These are phyloP conservation scores for Astyanax mexicanus DNA, from an alignment of 2,797 vertebrate species.

Conservation along the genomic window DNA sequence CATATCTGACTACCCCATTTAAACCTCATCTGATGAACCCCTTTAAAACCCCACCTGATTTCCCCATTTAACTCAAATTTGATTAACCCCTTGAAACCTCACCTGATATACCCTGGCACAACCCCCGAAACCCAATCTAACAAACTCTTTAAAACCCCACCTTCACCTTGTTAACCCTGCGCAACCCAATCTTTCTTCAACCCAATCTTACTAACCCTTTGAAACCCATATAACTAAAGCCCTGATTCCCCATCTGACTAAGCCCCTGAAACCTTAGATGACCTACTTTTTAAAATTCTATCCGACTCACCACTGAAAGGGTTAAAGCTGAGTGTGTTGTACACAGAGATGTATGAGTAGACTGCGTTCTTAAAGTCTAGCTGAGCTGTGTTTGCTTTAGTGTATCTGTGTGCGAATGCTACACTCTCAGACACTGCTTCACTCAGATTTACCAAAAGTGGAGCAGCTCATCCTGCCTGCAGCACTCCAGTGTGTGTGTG, in stretches of 20 bases:
- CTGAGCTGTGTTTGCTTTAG: too few species aligned
- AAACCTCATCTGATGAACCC: too few species aligned
- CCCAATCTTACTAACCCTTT: neutral
- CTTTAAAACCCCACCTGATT: too few species aligned
- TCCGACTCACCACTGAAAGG: too few species aligned
- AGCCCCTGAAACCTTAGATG: neutral
- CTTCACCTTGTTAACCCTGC: neutral
- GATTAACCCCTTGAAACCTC: too few species aligned
- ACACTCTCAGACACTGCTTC: neutral
- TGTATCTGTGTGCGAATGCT: neutral
- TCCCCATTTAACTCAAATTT: too few species aligned
- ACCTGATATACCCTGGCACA: neutral
- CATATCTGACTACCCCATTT: too few species aligned
- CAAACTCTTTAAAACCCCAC: neutral
- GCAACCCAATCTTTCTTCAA: neutral
- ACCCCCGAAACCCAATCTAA: neutral
- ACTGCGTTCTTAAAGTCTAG: neutral
- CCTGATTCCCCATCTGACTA: too few species aligned
- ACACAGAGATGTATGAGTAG: neutral
- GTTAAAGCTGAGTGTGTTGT: too few species aligned
- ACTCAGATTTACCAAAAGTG: conserved; percentile 15
- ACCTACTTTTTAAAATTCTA: too few species aligned
- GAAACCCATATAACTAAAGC: too few species aligned
- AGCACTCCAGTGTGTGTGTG: conserved; percentile 1
- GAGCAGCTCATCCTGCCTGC: conserved; percentile 10